Conservation (phyloP, 1,140 invertebrate species). For the Drosophila kurseongensis region DNA sequence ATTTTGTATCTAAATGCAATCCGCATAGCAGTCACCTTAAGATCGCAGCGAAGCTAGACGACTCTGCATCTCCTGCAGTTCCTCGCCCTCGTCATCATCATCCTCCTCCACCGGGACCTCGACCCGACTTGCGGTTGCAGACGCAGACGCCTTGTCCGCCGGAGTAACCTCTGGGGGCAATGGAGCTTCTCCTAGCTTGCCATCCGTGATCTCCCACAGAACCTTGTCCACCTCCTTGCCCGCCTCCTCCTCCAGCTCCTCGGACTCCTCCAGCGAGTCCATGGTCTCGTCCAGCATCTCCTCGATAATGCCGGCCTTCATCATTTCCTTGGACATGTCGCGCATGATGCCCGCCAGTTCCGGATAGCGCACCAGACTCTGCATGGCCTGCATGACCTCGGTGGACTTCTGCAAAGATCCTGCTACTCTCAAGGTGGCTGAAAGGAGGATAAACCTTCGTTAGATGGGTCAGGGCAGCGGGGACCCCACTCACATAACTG, state of each 20-base stretch:
- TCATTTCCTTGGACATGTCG: constrained; percentile 99
- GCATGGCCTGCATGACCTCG: constrained; percentile 98
- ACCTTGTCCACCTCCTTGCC: constrained; percentile 97
- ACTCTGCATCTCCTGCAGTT: constrained; percentile 85
- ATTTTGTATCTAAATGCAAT: constrained; percentile 26
- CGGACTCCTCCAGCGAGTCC: constrained; percentile 94
- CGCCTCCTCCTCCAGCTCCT: constrained; percentile 96
- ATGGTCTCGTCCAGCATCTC: constrained; percentile 99
- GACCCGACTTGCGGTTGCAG: constrained; percentile 28
- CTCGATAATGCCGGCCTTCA: constrained; percentile 99
- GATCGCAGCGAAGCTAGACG: constrained; percentile 81
- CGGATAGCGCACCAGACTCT: constrained; percentile 94
- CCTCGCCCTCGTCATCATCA: constrained; percentile 85
- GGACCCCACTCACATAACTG: constrained; percentile 91
- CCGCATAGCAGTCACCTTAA: constrained; percentile 66
- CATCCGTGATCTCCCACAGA: constrained; percentile 97
- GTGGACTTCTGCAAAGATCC: constrained; percentile 96
- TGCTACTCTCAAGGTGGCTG: constrained; percentile 94
- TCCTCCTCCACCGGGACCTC: constrained; percentile 74
- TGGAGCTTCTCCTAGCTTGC: constrained; percentile 95
- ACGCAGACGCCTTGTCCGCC: constrained; percentile 86
- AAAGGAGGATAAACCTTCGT: background rate
- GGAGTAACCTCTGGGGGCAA: constrained; percentile 89
- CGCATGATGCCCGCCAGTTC: constrained; percentile 98
- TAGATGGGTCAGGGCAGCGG: background rate